Conservation (phyloP, 2,888 invertebrate genomes). For the Luffia ferchaultella region DNA sequence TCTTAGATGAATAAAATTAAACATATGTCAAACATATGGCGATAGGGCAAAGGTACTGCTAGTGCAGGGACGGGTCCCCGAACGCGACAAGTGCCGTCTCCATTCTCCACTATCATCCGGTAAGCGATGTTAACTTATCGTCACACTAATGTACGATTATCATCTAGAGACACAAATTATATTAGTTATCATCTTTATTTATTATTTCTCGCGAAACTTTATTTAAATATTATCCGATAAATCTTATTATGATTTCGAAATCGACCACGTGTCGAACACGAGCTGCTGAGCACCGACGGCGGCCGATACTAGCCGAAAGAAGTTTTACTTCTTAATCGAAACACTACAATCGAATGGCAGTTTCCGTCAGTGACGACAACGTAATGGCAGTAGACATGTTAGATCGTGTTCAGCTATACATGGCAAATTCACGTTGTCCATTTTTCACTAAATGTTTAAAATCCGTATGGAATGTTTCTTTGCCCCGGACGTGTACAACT, state of each 20-base stretch:
- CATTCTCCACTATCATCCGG: conserved; percentile 22
- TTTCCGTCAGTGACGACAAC: conserved; percentile 46
- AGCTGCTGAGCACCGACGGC: conserved; percentile 57
- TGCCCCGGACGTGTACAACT: too few relatives aligned
- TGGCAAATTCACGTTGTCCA: too few relatives aligned
- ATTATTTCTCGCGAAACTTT: conserved; percentile 51
- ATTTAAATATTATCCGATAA: conserved; percentile 49
- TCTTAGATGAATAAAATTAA: conserved; percentile 66
- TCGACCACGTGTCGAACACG: conserved; percentile 59
- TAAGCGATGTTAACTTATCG: conserved; percentile 39
- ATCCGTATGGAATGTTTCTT: too few relatives aligned
- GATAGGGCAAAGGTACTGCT: conserved; percentile 49
- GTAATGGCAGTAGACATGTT: background rate
- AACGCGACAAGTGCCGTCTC: conserved; percentile 54
- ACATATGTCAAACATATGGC: conserved; percentile 63
- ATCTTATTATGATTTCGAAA: conserved; percentile 62
- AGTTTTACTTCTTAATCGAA: conserved; percentile 23
- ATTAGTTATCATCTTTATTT: conserved; percentile 38
- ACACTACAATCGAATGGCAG: conserved; percentile 59
- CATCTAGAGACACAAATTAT: conserved; percentile 65
- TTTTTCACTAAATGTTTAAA: too few relatives aligned
- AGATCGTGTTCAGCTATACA: too few relatives aligned
- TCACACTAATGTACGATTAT: conserved; percentile 56
- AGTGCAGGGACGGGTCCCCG: conserved; percentile 44
- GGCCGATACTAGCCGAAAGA: conserved; percentile 43